Conservation (phyloP, 2,888 invertebrate species). For the Agrotis ipsilon region DNA sequence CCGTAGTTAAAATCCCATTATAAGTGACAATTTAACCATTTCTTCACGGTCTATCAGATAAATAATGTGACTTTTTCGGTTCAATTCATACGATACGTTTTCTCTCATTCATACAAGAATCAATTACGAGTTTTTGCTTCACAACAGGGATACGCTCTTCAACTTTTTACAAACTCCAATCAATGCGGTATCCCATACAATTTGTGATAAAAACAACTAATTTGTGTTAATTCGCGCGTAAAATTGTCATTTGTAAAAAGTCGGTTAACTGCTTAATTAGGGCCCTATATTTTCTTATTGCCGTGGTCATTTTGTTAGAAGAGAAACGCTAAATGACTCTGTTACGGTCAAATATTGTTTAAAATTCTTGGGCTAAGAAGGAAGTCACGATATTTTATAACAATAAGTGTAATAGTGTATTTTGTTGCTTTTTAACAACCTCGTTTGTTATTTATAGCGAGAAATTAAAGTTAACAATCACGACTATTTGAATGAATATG, state of each 20-base stretch:
- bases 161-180: conserved; percentile 56
- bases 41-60: conserved; percentile 43
- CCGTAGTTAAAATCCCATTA: conserved; percentile 16
- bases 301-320: conserved; percentile 58
- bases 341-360: conserved; percentile 44
- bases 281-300: conserved; percentile 73
- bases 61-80: conserved; percentile 13
- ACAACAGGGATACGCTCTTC: conserved; percentile 36
- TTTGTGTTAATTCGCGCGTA: conserved; percentile 85
- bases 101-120: conserved; percentile 55
- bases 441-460: conserved; percentile 46
- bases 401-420: conserved; percentile 40
- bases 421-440: conserved; percentile 53
- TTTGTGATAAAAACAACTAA: conserved; percentile 67
- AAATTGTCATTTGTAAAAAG: conserved; percentile 84
- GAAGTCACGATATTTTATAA: conserved; percentile 56
- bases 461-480: conserved; percentile 57
- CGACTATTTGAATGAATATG: conserved; percentile 39
- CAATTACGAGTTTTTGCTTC: conserved; percentile 59
- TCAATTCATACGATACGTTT: conserved; percentile 40
- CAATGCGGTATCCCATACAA: conserved; percentile 63
- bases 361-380: conserved; percentile 44
- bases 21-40: conserved; percentile 27
- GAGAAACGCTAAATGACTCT: conserved; percentile 49
- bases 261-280: conserved; percentile 75